phyloP scores from a whole-genome alignment of 2,888 invertebrate species.

The Cancer borealis region DNA sequence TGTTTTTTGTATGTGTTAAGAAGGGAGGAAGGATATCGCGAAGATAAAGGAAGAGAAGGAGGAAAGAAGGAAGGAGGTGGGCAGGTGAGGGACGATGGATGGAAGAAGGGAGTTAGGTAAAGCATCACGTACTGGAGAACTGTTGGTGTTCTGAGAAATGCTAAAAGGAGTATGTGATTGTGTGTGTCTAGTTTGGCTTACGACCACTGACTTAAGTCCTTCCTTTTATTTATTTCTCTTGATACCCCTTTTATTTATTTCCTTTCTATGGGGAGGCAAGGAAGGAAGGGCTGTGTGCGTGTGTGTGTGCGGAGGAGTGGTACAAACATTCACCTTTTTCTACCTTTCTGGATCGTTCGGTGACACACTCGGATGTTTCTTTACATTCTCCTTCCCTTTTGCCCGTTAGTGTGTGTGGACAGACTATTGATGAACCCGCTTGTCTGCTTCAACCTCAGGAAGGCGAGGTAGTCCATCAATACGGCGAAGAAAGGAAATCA shows the following conservation, averaged over 20 bases:
- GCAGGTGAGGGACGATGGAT: not conserved
- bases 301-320: not conserved
- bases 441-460: not conserved
- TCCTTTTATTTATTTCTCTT: not conserved
- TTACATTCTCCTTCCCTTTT: not conserved
- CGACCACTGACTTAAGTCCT: not conserved
- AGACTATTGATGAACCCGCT: not conserved
- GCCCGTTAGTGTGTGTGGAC: not conserved
- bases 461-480: not conserved
- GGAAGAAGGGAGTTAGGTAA: not conserved
- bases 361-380: not conserved
- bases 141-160: not conserved
- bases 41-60: not conserved
- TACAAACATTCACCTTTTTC: not conserved
- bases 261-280: not conserved
- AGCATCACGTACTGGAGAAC: not conserved
- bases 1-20: too few species aligned
- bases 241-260: too few species aligned
- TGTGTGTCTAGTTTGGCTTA: not conserved
- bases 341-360: not conserved
- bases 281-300: not conserved
- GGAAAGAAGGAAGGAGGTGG: not conserved
- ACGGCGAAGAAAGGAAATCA: not conserved
- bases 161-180: not conserved
- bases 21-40: not conserved